Evolutionary conservation across 2,888 invertebrate genomes (phyloP), one percentile per base, ranked within the genome.

Genomic region (Mythimna impura): DNA sequence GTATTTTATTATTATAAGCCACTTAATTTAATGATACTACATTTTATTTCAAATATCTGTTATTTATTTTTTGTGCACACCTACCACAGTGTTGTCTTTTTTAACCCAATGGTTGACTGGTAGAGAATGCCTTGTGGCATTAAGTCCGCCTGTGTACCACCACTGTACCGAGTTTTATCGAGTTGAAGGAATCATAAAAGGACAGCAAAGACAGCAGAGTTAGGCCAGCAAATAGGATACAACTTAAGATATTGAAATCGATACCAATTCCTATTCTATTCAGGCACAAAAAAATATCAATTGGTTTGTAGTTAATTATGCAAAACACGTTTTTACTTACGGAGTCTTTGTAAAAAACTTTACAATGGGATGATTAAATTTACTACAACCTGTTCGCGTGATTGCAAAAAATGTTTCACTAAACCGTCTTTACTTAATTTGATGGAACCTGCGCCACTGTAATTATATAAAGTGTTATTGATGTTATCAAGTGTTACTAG

Each of bases 311-410:
- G 78, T 61, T 54, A 71, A 78, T 55, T 75, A 78, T 75, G 71
- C 54, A 75, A 78, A 78, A 74, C 58, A 78, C n/a, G 71, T 75
- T 75, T 78, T 75, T 78, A 55, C 47, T 2, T 20, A 54, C 1
- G 5, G 3, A 43, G 36, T 22, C 40, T 36, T 30, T 40, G 36
- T 55, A 54, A 54, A 74, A 74, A 75, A 78, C 20, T 0, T 61
- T 40, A 71, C 78, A 75, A 75, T 61, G 17, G 54, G 12, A 78
- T 61, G 12, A 78, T 61, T 54, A 40, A 60, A 70, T 74, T 61
- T 61, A 14, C 20, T 47, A 30, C 10, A 78, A 71, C 36, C 30
- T 61, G 36, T 78, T 12, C 9, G 10, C 30, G 47, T 17, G 47
- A 12, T 71, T 25, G 14, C 6, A 71, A 60, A 78, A 66, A 78